These are phyloP conservation scores for Nephila pilipes DNA, from an alignment of 1,140 invertebrate genomes.

Conservation along the genomic window DNA sequence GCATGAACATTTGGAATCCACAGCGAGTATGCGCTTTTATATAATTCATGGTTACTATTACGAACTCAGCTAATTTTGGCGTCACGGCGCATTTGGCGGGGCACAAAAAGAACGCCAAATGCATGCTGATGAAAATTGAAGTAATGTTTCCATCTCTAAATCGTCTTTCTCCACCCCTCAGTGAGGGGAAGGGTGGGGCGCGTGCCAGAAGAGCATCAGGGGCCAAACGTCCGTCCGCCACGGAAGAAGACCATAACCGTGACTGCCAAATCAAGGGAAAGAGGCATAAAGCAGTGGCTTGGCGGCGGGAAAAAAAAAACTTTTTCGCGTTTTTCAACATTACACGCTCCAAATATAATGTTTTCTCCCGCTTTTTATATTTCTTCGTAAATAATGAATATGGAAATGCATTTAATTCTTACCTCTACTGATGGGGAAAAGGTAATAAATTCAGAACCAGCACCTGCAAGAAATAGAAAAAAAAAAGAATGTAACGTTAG, in stretches of 20 bases:
- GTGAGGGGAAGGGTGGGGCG: background rate
- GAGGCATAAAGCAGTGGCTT: background rate
- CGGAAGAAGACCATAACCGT: constrained; percentile 30
- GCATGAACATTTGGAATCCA: no score
- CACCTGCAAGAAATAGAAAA: background rate
- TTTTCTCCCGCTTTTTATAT: background rate
- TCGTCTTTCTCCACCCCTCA: background rate
- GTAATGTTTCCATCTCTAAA: background rate
- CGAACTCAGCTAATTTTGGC: no score
- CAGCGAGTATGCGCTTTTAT: no score
- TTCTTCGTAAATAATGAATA: constrained; percentile 25
- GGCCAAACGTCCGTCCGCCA: background rate
- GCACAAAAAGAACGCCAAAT: background rate
- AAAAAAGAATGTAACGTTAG: background rate
- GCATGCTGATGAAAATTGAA: constrained; percentile 3
- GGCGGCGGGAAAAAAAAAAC: background rate
- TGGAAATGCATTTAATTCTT: constrained; percentile 14
- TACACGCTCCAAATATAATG: background rate
- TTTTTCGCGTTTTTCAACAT: background rate
- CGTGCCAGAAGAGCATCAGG: background rate
- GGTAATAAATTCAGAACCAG: constrained; percentile 14
- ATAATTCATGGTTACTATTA: no score
- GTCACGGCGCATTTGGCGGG: background rate
- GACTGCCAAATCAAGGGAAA: background rate
- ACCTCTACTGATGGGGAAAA: background rate